These are phyloP conservation scores for Virgularia gustaviana DNA, from an alignment of 92 coral and sea anemone species.

Conservation along the genomic window DNA sequence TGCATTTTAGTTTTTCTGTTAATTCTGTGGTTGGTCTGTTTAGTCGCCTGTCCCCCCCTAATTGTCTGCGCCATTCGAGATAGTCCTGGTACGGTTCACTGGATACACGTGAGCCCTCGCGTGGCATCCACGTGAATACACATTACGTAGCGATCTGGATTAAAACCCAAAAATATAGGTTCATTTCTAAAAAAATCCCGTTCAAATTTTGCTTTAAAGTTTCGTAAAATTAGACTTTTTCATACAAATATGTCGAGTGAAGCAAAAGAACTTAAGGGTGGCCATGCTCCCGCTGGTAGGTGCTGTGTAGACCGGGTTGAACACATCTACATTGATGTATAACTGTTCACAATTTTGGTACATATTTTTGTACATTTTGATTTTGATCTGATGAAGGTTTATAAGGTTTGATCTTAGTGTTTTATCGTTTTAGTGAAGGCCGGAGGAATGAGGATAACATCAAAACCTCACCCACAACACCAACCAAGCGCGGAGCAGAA, in stretches of 20 bases:
- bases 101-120: background rate
- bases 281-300: conserved; percentile 97
- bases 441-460: conserved; percentile 86
- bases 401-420: background rate
- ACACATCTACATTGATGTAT: background rate
- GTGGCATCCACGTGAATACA: no score
- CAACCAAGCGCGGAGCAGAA: conserved; percentile 85
- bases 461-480: conserved; percentile 70
- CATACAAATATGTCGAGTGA: conserved; percentile 22
- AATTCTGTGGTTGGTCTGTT: no score
- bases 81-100: background rate
- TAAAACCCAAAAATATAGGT: background rate
- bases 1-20: no score
- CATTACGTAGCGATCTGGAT: no score
- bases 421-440: conserved; percentile 70
- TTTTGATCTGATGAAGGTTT: background rate
- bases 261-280: conserved; percentile 76
- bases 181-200: background rate
- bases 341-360: background rate
- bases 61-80: background rate
- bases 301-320: background rate
- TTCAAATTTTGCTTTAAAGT: background rate
- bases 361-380: background rate
- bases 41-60: no score
- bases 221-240: background rate